Evolutionary conservation across 2,113 vertebrate species (phyloP), one percentile per base, ranked within the genome.

Genomic region (Poecile atricapillus): DNA sequence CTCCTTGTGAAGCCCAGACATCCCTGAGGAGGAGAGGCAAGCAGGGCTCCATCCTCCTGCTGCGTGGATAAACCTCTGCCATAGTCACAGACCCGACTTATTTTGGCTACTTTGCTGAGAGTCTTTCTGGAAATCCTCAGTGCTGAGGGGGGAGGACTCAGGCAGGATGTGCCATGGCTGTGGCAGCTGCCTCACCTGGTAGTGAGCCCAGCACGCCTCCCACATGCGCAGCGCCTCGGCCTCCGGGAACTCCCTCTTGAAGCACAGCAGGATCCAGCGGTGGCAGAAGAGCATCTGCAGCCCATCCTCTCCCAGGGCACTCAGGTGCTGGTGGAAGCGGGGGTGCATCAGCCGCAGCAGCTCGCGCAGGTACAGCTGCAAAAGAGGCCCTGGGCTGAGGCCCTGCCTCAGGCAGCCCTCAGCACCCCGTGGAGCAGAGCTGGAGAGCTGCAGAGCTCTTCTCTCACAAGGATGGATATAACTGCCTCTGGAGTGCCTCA

Each of bases 251-350:
- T 99, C 99, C 2, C 99, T 95, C 83, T 99, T 99, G 93, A 99
- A 99, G 86, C 99, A 99, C n/a, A 99, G 98, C 75, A 99, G 98
- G 83, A 99, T 98, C 99, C 99, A 99, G 63, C 99, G 99, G 97
- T 99, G 99, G 82, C 99, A 99, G 98, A 99, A 99, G 11, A 99
- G 98, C 98, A 99, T 98, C 98, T 99, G 99, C 62, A 99, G 98
- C 28, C 99, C 99, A 0, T 99, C 99, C 98, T 99, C 99, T 0
- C 99, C 99, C 94, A 99, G 97, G 23, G 97, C 90, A 15, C 95
- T 96, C 90, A 99, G 98, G 98, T 99, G 99, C 97, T 98, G 98
- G 98, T 99, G 98, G 98, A 99, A 99, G 67, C 98, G 98, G 0
- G 97, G 97, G 77, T 99, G 98, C 92, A 99, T 99, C 94, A 99